A percentile compares a stretch with the other conserved stretches of the same genome.
phyloP scores from a whole-genome alignment of 1,140 invertebrate genomes.

The Atta texana region DNA sequence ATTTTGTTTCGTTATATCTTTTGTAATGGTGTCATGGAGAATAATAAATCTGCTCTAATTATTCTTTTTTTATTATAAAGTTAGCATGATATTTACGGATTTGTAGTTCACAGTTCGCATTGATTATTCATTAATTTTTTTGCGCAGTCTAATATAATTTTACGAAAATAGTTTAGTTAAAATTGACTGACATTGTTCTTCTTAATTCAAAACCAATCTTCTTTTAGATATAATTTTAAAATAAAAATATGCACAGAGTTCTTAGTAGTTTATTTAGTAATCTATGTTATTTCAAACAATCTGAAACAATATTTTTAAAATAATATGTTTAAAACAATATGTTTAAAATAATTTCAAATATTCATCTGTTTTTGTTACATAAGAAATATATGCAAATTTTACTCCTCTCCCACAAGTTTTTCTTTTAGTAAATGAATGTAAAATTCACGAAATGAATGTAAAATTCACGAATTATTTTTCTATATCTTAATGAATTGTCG shows the following conservation, averaged over 20 bases:
- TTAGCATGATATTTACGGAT: not conserved
- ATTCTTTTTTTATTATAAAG: conserved; percentile 1
- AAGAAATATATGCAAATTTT: conserved; percentile 14
- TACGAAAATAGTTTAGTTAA: not conserved
- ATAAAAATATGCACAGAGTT: not conserved
- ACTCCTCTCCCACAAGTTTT: not conserved
- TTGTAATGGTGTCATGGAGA: not conserved
- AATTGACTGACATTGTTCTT: not conserved
- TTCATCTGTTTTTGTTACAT: not conserved
- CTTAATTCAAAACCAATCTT: not conserved
- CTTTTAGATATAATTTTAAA: not conserved
- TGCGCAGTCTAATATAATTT: not conserved
- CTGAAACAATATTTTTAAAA: not conserved
- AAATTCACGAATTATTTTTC: conserved; percentile 33
- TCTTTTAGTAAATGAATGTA: not conserved
- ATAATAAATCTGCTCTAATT: conserved; percentile 33
- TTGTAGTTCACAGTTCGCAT: not conserved
- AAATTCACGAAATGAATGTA: conserved; percentile 25
- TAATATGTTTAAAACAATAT: not conserved
- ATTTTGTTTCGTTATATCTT: not conserved
- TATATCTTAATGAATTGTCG: conserved; percentile 38
- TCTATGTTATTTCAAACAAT: not conserved
- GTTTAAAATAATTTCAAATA: not conserved
- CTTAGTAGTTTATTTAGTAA: not conserved
- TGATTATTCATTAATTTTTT: not conserved